Conservation (phyloP, 2,888 invertebrate species). For the Autographa gamma region DNA sequence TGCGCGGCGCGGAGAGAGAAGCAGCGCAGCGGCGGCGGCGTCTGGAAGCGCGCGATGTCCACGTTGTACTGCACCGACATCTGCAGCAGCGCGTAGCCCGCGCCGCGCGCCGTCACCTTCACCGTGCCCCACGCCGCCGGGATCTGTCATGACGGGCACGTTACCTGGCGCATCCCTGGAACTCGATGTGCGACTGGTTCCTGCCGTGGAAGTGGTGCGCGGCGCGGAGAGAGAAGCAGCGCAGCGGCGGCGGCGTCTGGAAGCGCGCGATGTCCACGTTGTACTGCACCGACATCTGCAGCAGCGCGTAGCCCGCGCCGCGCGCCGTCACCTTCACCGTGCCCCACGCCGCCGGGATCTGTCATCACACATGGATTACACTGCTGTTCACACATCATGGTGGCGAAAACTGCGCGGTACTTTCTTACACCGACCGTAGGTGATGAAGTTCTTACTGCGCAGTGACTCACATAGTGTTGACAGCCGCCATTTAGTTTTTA, state of each 20-base stretch:
- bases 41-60: conserved; percentile 95
- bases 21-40: conserved; percentile 93
- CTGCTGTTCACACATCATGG: no score
- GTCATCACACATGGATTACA: conserved; percentile 16
- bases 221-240: conserved; percentile 93
- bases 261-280: conserved; percentile 95
- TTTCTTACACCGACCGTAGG: no score
- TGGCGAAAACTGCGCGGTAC: no score
- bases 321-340: conserved; percentile 97
- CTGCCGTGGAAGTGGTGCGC: conserved; percentile 94
- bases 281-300: conserved; percentile 97
- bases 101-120: conserved; percentile 96
- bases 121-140: conserved; percentile 98
- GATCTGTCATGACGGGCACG: conserved; percentile 88
- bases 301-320: conserved; percentile 97
- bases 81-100: conserved; percentile 98
- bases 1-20: conserved; percentile 94
- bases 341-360: conserved; percentile 98
- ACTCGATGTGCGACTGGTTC: conserved; percentile 97
- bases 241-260: conserved; percentile 94
- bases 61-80: conserved; percentile 98
- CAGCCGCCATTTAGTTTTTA: no score
- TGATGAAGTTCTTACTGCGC: no score
- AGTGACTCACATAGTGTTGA: no score
- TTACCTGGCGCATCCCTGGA: conserved; percentile 96